Conservation (phyloP, 2,888 invertebrate species). For the Dicranocentrus wangi region DNA sequence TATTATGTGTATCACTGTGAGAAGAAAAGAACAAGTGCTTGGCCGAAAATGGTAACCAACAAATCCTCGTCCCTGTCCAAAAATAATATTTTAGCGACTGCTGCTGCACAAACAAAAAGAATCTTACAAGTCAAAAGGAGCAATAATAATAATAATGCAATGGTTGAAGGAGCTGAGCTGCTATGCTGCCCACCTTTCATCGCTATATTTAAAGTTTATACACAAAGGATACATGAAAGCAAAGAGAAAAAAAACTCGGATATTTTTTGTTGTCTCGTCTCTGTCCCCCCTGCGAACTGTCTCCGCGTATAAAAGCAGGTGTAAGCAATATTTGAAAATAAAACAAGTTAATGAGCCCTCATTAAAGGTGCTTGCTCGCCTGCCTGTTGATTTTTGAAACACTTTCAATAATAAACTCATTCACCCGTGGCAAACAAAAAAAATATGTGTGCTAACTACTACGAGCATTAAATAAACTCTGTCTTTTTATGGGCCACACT, state of each 20-base stretch:
- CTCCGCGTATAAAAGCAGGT: conserved; percentile 1
- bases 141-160: conserved; percentile 20
- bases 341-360: conserved; percentile 21
- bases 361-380: conserved; percentile 25
- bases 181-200: conserved; percentile 42
- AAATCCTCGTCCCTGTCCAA: conserved; percentile 8
- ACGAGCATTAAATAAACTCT: no score
- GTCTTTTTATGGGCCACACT: no score
- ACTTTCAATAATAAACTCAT: no score
- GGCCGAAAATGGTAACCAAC: conserved; percentile 40
- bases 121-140: background rate
- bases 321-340: conserved; percentile 21
- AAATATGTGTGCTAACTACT: no score
- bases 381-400: no score
- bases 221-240: no score
- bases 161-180: background rate
- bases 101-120: background rate
- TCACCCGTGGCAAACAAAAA: no score
- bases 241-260: background rate
- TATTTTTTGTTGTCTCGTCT: conserved; percentile 17
- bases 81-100: background rate
- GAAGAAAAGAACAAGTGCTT: conserved; percentile 2
- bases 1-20: conserved; percentile 7
- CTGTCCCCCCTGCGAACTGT: background rate
- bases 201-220: conserved; percentile 28